A percentile compares a stretch with the other conserved stretches of the same genome.
Evolutionary conservation across 2,113 vertebrate genomes (phyloP).

Genomic region (Rattus norvegicus): GRCr8 NC_086027.1:99010001-99010500

Average conservation of each 20-base stretch:
- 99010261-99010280: background rate
- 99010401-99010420: background rate
- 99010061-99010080: background rate
- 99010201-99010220: background rate
- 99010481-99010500: no score
- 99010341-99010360: no score
- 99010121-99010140: background rate
- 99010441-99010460: background rate
- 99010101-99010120: rapidly evolving
- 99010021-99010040: background rate
- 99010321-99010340: no score
- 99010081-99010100: background rate
- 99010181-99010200: background rate
- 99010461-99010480: background rate
- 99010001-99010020: background rate
- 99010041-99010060: background rate
- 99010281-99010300: background rate
- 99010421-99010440: background rate
- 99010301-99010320: no score
- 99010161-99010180: background rate
- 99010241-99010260: background rate
- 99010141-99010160: background rate
- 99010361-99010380: no score
- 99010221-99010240: background rate
- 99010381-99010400: background rate